Conservation (phyloP, 2,888 invertebrate genomes). For the Dioctria rufipes region DNA sequence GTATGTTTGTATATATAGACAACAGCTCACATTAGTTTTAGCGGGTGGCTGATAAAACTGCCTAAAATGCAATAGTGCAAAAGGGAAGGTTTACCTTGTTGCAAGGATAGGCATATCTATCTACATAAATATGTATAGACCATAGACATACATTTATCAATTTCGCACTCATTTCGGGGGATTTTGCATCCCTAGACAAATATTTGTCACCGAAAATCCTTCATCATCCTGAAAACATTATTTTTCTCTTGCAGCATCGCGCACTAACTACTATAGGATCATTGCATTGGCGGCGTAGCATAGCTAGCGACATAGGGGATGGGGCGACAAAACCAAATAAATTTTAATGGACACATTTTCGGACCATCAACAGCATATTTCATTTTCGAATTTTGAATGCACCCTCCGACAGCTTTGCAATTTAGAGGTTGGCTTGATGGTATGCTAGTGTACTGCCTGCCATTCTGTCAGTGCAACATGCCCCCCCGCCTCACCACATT, state of each 20-base stretch:
- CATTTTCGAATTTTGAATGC: slow-evolving; percentile 53
- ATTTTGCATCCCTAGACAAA: slow-evolving; percentile 43
- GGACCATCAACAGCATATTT: slow-evolving; percentile 57
- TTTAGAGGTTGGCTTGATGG: slow-evolving; percentile 9
- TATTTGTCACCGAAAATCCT: slow-evolving; percentile 50
- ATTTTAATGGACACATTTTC: slow-evolving; percentile 59
- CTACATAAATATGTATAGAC: too few species aligned
- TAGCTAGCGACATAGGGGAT: background rate
- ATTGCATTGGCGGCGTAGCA: background rate
- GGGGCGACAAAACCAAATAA: slow-evolving; percentile 54
- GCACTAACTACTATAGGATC: slow-evolving; percentile 2
- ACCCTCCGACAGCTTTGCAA: slow-evolving; percentile 45
- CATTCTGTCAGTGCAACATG: background rate
- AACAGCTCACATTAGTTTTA: background rate
- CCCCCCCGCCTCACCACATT: background rate
- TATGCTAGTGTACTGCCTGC: background rate
- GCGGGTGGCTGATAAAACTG: slow-evolving; percentile 3
- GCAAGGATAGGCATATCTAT: background rate
- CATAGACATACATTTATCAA: slow-evolving; percentile 42
- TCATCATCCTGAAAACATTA: slow-evolving; percentile 10
- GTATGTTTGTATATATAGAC: background rate
- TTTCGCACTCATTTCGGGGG: slow-evolving; percentile 29
- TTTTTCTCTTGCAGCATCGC: background rate
- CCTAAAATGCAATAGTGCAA: slow-evolving; percentile 27
- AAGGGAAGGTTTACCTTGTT: slow-evolving; percentile 30